Base-by-base conservation (phyloP, 2,797 vertebrate genomes). In the Myotis daubentonii region DNA sequence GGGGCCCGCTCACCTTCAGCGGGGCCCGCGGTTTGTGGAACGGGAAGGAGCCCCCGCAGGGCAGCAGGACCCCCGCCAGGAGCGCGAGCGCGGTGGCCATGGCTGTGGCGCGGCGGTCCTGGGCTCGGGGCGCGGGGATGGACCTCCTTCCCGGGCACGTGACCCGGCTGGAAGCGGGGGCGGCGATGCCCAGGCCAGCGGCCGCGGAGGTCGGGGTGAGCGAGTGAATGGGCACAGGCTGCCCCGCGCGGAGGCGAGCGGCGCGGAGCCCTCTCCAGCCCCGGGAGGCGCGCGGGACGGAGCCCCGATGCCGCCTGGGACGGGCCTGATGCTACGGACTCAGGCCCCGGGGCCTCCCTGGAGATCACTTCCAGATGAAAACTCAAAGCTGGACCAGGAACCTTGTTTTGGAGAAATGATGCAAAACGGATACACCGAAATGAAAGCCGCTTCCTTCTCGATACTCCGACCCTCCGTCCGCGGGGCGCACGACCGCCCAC, bases 1-100 rank as follows among this genome's bases (percentile, higher is more conserved):
- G 47, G 49, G 49, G 49, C 4, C 12, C 49, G 23, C 95, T 96
- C 68, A 90, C 95, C 91, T 89, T 93, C 33, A 60, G 2, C 8
- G 4, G 1, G 1, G 3, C 11, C 53, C 3, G 3, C 3, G 25
- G 62, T n/a, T 38, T 49, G 6, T 15, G 6, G 12, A 0, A 25
- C 0, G 1, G 19, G 36, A 23, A 30, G 5, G 13, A 1, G 0
- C 13, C n/a, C 30, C n/a, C 23, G 49, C 53, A 66, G 20, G 62
- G 57, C 10, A 92, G 47, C 78, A 95, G 92, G 33, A 82, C 5
- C 19, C 81, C 85, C 0, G 0, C 8, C 1, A 94, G 33, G 19
- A 96, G 38, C 2, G 19, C 9, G 0, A 93, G 22, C 11, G 4
- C 30, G 3, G 44, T 5, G 53, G 25, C 90, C 94, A 90, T 85